Evolutionary conservation across 2,113 vertebrate genomes (phyloP).

Genomic region (Copsychus sechellarum): DNA sequence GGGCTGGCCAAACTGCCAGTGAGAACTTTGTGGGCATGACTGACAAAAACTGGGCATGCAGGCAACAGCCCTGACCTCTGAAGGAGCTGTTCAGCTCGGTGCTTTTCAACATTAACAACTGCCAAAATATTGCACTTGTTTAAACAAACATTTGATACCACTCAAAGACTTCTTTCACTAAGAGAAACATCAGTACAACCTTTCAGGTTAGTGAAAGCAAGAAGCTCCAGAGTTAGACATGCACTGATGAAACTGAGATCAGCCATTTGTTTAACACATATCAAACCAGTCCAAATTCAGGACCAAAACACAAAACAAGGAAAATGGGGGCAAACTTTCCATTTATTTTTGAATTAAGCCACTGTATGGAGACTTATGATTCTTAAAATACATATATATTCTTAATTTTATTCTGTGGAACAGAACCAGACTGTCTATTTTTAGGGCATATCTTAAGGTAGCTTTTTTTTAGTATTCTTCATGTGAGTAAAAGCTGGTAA

Average conservation of each 20-base stretch:
- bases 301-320: background rate
- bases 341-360: background rate
- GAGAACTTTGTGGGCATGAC: background rate
- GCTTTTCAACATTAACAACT: background rate
- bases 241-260: background rate
- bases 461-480: background rate
- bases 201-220: background rate
- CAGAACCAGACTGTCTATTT: fast-evolving
- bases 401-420: background rate
- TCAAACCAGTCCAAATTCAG: background rate
- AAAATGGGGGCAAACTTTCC: background rate
- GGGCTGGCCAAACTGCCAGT: background rate
- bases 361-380: background rate
- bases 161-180: background rate
- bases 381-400: background rate
- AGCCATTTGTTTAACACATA: background rate
- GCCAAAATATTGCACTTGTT: background rate
- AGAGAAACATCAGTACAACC: background rate
- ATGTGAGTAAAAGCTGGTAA: background rate
- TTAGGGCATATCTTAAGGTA: background rate
- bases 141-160: background rate
- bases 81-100: background rate
- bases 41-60: background rate
- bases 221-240: background rate
- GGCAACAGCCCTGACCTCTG: background rate